Evolutionary conservation across 2,113 vertebrate genomes (phyloP), one percentile per base, ranked within the genome.

Genomic region (Dipodomys ordii): DNA sequence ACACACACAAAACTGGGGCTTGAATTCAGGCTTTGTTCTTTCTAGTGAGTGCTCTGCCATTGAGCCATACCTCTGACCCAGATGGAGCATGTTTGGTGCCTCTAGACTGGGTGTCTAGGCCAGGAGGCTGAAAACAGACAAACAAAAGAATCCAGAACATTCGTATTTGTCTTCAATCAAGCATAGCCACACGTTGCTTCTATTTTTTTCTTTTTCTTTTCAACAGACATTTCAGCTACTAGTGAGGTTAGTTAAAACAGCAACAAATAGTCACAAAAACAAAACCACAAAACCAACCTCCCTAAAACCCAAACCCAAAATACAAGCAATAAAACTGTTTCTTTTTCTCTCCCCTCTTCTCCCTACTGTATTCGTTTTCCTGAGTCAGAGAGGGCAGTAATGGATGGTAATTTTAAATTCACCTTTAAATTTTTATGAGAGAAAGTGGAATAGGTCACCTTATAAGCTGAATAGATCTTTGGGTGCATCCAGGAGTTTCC

Each of bases 61-160:
- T 64, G 62, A 64, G 23, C 62, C 62, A 64, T 64, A 15, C 53
- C 16, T 57, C 53, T 57, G 13, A 57, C 53, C 53, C 53, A 20
- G 9, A 30, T 32, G 53, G 11, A 49, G 8, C 11, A 3, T 2
- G 1, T 11, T 0, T 10, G 39, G 5, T 3, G 0, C 30, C 39
- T 19, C 7, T 65, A 11, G 3, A n/a, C 3, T n/a, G 44, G 27
- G 20, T 16, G 16, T 68, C 12, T 72, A 60, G 7, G 7, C 62
- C 27, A 15, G 6, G 60, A 72, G 20, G 15, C 4, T 6, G 44
- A 35, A 57, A 57, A 39, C 35, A 39, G 4, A 39, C 39, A 39
- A 39, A 39, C 39, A 57, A 57, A 57, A 57, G 15, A 57, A 57
- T 57, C 53, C 15, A 57, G 19, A 80, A 7, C 18, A n/a, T 68